Evolutionary conservation across 2,113 vertebrate genomes (phyloP), one percentile per base, ranked within the genome.

Genomic region (Zingel zingel): DNA sequence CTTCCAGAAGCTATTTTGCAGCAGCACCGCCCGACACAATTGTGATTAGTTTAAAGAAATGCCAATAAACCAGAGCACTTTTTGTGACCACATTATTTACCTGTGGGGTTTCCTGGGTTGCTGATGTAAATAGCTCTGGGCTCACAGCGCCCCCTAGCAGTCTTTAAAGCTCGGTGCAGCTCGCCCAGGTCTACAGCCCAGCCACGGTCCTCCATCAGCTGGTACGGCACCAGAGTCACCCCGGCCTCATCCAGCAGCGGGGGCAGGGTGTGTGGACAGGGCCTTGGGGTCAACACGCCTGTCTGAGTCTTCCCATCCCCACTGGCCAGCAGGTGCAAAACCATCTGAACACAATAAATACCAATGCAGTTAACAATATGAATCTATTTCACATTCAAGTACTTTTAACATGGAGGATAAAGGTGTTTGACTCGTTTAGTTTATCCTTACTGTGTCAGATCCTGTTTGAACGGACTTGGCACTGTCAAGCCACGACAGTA

Each of bases 91-190:
- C 27, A 39, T 30, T 19, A 30, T 23, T 21, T 73, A 94, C 95
- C 95, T 85, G 94, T 95, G 33, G 94, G 95, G 83, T 95, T 90
- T 62, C 94, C 94, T 0, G 95, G 94, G 89, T 95, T 95, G 71
- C 93, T 92, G 84, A 95, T 86, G 57, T 92, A 96, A 69, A 95
- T 82, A 2, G 93, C 93, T 85, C 84, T 91, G 33, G 94, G 93
- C 56, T 68, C 36, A 54, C 93, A 95, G 77, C 63, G 61, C 39
- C 27, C 82, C 27, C 87, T 85, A 2, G 79, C 59, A 0, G 69
- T 16, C 14, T 14, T 39, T 11, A 95, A 39, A 39, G 85, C 91
- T 56, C 33, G 27, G 6, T 74, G 84, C 51, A 95, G 77, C 75
- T 91, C 86, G 1, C 78, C 84, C 53, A 79, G 62, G 11, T 93